Evolutionary conservation across 1,140 invertebrate species (phyloP).

Genomic region (Pteromalus puparum): DNA sequence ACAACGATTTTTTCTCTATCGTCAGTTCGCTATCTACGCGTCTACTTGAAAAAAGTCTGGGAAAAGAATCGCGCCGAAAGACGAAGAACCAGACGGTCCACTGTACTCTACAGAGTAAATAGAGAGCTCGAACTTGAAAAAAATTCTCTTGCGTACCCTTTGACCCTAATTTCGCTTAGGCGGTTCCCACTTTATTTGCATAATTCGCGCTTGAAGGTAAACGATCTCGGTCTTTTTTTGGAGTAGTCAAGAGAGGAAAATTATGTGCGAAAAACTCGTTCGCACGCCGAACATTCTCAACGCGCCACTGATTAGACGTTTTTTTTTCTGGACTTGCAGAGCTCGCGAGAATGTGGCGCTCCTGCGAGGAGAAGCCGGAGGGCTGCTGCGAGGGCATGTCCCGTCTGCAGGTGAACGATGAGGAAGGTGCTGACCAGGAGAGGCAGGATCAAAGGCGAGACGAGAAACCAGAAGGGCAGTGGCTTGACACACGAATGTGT

Average conservation of each 20-base stretch:
- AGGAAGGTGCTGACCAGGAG: conserved; percentile 7
- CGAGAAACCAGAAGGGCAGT: conserved; percentile 50
- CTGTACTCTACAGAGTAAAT: too few relatives aligned
- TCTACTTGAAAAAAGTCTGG: too few relatives aligned
- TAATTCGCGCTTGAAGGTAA: too few relatives aligned
- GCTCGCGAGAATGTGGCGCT: conserved; percentile 31
- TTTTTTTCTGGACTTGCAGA: not conserved
- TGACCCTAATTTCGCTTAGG: not conserved
- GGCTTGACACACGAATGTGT: conserved; percentile 94
- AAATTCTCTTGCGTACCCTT: not conserved
- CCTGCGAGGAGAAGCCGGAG: not conserved
- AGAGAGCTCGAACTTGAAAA: too few relatives aligned
- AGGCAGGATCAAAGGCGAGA: conserved; percentile 60
- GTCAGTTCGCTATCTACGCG: not conserved
- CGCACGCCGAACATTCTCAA: not conserved
- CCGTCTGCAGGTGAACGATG: conserved; percentile 54
- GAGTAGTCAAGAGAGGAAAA: not conserved
- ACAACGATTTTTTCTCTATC: not conserved
- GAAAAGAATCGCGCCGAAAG: too few relatives aligned
- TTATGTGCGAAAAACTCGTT: too few relatives aligned
- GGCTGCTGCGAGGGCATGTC: conserved; percentile 56
- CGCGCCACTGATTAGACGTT: too few relatives aligned
- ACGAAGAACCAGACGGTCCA: too few relatives aligned
- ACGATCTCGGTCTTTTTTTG: not conserved
- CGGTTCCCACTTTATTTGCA: too few relatives aligned